Conservation (phyloP, 2,113 vertebrate genomes). For the Chunga burmeisteri region DNA sequence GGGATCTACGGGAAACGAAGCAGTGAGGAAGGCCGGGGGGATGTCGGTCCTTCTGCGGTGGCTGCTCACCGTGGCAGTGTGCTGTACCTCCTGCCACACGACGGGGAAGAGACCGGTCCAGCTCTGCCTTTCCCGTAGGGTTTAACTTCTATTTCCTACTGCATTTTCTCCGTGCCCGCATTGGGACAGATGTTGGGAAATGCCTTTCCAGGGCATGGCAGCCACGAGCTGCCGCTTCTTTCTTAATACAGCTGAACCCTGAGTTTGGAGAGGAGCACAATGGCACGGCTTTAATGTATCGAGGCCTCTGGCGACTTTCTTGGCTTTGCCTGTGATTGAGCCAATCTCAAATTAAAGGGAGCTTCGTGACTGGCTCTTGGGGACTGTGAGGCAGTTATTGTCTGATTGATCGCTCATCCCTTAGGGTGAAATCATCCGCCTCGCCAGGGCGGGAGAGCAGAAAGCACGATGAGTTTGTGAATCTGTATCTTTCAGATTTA, state of each 20-base stretch:
- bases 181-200: neutral
- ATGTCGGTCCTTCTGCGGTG: neutral
- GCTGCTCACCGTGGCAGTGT: fast-evolving
- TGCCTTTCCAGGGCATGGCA: neutral
- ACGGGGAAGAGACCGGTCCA: neutral
- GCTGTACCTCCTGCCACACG: fast-evolving
- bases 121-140: neutral
- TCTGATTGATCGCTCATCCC: neutral
- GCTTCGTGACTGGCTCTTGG: neutral
- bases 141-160: neutral
- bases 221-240: neutral
- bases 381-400: neutral
- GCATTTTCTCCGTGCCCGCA: neutral
- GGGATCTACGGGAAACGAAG: neutral
- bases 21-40: neutral
- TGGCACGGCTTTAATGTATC: fast-evolving
- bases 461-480: no score
- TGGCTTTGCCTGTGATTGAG: neutral
- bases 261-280: neutral
- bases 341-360: neutral
- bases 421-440: neutral
- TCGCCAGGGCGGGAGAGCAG: neutral
- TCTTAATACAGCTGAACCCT: neutral
- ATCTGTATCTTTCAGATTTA: neutral
- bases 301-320: neutral